Percentiles rank a stretch among this genome's conserved stretches.
Conservation (phyloP, 2,797 vertebrate species). For the Centroberyx gerrardi region DNA sequence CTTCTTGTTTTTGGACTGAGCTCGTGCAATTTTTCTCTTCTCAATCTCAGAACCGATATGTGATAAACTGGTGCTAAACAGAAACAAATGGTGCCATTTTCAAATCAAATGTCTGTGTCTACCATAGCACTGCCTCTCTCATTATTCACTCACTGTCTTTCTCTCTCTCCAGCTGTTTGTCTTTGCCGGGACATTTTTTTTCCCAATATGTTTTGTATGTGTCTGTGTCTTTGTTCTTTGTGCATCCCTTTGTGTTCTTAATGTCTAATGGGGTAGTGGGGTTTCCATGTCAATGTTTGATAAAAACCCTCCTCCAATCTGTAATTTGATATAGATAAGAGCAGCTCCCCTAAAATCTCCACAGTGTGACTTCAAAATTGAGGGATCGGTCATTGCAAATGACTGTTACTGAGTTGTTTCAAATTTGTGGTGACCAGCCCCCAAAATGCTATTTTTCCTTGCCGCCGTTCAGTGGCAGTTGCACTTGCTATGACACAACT, state of each 20-base stretch:
- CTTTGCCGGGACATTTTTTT: slow-evolving; percentile 53
- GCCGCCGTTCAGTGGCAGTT: background rate
- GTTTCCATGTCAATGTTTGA: slow-evolving; percentile 56
- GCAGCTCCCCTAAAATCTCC: slow-evolving; percentile 7
- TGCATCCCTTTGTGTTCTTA: slow-evolving; percentile 67
- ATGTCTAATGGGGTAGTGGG: slow-evolving; percentile 42
- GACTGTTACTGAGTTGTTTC: slow-evolving; percentile 15
- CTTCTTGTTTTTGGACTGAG: slow-evolving; percentile 78
- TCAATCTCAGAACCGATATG: slow-evolving; percentile 90
- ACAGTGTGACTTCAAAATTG: slow-evolving; percentile 29
- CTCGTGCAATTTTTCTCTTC: slow-evolving; percentile 89
- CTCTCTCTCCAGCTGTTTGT: slow-evolving; percentile 58
- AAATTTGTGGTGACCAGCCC: slow-evolving; percentile 9
- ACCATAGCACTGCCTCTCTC: slow-evolving; percentile 81
- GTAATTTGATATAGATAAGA: slow-evolving; percentile 52
- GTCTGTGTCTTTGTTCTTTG: slow-evolving; percentile 72
- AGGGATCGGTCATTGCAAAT: slow-evolving; percentile 24
- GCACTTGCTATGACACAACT: background rate
- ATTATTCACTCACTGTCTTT: slow-evolving; percentile 72
- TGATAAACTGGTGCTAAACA: slow-evolving; percentile 89
- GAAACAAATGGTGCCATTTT: slow-evolving; percentile 84
- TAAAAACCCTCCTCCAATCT: slow-evolving; percentile 69
- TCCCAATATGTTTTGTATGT: slow-evolving; percentile 54
- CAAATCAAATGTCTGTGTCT: slow-evolving; percentile 79
- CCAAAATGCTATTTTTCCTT: slow-evolving; percentile 29